Evolutionary conservation across 30 jellyfish, hydroid and myxozoan genomes (phyloP).

Genomic region (Rhopilema esculentum): DNA sequence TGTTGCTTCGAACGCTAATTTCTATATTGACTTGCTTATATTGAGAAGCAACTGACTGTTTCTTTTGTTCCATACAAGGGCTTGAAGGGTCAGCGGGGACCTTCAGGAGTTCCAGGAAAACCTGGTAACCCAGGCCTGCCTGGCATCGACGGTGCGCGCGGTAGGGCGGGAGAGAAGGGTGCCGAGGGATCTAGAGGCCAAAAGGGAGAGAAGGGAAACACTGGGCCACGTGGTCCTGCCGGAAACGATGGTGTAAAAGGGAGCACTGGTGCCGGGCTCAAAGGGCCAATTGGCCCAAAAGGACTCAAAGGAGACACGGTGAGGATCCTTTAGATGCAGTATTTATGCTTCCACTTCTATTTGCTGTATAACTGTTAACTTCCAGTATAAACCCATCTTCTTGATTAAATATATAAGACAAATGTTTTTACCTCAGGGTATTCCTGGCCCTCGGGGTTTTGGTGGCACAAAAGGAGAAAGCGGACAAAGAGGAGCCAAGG

Average conservation of each 20-base stretch:
- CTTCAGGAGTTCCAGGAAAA: not conserved
- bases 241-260: slow-evolving; percentile 65
- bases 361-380: too few species aligned
- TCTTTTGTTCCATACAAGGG: not conserved
- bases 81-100: slow-evolving; percentile 9
- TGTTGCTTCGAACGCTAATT: too few species aligned
- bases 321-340: not conserved
- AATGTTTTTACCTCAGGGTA: too few species aligned
- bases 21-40: too few species aligned
- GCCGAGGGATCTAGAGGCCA: not conserved
- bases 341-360: too few species aligned
- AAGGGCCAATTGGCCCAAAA: slow-evolving; percentile 29
- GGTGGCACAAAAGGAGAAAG: slow-evolving; percentile 44
- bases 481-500: slow-evolving; percentile 67
- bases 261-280: slow-evolving; percentile 31
- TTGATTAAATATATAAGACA: not conserved
- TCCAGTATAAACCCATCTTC: too few species aligned
- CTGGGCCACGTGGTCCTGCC: slow-evolving; percentile 32
- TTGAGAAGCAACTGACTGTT: too few species aligned
- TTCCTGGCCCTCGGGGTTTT: slow-evolving; percentile 48
- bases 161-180: slow-evolving; percentile 7
- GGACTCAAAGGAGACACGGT: slow-evolving; percentile 21
- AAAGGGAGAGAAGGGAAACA: slow-evolving; percentile 24
- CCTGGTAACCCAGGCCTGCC: slow-evolving; percentile 28
- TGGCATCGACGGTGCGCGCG: slow-evolving; percentile 25